Evolutionary conservation across 2,797 vertebrate genomes (phyloP).

Genomic region (Uromys caudimaculatus): DNA sequence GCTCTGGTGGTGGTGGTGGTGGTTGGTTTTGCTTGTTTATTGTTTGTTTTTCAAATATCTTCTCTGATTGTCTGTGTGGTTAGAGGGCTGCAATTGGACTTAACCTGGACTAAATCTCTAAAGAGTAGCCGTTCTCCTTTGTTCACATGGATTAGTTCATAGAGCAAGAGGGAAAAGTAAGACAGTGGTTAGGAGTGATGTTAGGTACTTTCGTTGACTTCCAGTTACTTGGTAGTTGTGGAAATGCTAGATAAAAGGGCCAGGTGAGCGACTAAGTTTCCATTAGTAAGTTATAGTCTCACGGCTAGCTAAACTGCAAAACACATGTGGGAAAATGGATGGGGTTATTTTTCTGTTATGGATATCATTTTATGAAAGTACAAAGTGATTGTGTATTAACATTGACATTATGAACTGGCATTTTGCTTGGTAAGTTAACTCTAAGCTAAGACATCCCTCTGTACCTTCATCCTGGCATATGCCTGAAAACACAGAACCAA

Average conservation of each 20-base stretch:
- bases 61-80: not conserved
- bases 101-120: not conserved
- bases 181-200: not conserved
- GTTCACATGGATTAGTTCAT: not conserved
- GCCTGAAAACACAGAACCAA: not conserved
- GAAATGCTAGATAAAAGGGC: not conserved
- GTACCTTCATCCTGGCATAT: no score
- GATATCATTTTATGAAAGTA: not conserved
- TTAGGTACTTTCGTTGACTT: not conserved
- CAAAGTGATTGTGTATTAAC: no score
- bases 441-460: not conserved
- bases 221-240: not conserved
- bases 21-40: not conserved
- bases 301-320: not conserved
- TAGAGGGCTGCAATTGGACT: not conserved
- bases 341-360: not conserved
- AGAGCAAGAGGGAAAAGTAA: not conserved
- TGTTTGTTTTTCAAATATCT: not conserved
- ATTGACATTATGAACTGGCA: not conserved
- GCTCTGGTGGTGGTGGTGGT: not conserved
- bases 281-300: not conserved
- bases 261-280: not conserved
- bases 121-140: not conserved
- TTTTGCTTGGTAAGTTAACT: not conserved
- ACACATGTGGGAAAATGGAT: not conserved